Conservation (phyloP, 2,888 invertebrate species). For the Drosophila niveifrons region DNA sequence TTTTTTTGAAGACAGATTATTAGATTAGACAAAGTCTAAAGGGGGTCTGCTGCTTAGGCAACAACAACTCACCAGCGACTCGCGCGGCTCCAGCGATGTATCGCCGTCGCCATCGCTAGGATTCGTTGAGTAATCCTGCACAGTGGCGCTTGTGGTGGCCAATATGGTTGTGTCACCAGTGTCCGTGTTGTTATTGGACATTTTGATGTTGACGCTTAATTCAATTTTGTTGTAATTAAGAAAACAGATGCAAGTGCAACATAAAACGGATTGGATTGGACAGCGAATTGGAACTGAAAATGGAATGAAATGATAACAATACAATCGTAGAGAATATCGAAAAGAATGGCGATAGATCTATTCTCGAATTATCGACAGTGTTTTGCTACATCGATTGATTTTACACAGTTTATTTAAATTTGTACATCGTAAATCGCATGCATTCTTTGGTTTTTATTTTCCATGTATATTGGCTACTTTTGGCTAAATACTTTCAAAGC, state of each 20-base stretch:
- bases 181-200: slow-evolving; percentile 83
- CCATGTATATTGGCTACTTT: background rate
- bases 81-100: slow-evolving; percentile 74
- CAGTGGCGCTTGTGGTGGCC: slow-evolving; percentile 54
- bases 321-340: slow-evolving; percentile 13
- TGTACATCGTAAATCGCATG: too few species aligned
- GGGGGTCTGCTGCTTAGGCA: slow-evolving; percentile 17
- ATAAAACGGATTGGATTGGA: slow-evolving; percentile 19
- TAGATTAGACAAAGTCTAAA: slow-evolving; percentile 62
- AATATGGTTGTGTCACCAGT: slow-evolving; percentile 83
- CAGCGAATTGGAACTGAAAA: slow-evolving; percentile 18
- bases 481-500: background rate
- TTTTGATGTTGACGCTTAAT: slow-evolving; percentile 82
- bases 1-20: slow-evolving; percentile 46
- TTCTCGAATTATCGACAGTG: slow-evolving; percentile 3
- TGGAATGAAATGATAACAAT: slow-evolving; percentile 12
- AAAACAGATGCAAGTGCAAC: slow-evolving; percentile 43
- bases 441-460: background rate
- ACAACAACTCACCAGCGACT: slow-evolving; percentile 80
- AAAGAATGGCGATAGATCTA: slow-evolving; percentile 6
- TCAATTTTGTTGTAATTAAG: slow-evolving; percentile 80
- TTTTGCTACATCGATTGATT: background rate
- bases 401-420: too few species aligned
- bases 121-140: slow-evolving; percentile 56
- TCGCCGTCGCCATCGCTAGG: slow-evolving; percentile 20